phyloP scores from a whole-genome alignment of 2,888 invertebrate species.

The Brachynemurus nebulosus region DNA sequence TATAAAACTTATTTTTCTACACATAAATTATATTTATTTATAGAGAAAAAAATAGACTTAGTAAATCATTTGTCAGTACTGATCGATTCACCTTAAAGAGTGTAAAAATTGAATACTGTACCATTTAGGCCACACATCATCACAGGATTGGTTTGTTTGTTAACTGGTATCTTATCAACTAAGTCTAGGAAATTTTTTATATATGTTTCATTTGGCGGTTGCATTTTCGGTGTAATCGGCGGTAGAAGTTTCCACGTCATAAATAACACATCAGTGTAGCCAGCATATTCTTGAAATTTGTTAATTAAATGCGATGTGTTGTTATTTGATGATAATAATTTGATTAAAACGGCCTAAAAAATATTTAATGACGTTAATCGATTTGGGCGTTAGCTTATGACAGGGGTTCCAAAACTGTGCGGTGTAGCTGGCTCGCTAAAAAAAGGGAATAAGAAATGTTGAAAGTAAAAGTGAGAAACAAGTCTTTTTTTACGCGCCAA shows the following conservation, averaged over 20 bases:
- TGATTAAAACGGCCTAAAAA: slow-evolving; percentile 42
- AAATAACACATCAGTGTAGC: slow-evolving; percentile 62
- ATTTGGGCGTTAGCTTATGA: too few species aligned
- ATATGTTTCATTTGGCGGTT: slow-evolving; percentile 36
- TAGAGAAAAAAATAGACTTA: too few species aligned
- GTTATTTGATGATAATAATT: slow-evolving; percentile 45
- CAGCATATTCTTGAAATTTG: slow-evolving; percentile 60
- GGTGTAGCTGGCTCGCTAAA: too few species aligned
- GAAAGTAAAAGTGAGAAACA: too few species aligned
- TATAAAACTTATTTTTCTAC: too few species aligned
- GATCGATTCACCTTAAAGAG: too few species aligned
- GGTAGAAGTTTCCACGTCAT: slow-evolving; percentile 51
- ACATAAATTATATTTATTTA: too few species aligned
- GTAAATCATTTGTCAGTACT: too few species aligned
- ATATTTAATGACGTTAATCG: not conserved
- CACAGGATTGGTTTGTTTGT: slow-evolving; percentile 26
- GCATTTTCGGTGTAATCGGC: slow-evolving; percentile 40
- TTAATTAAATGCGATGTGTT: slow-evolving; percentile 46
- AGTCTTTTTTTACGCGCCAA: too few species aligned
- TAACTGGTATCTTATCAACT: slow-evolving; percentile 40
- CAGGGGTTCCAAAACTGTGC: too few species aligned
- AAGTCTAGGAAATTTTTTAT: slow-evolving; percentile 50
- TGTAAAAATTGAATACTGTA: slow-evolving; percentile 23
- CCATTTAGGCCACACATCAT: slow-evolving; percentile 33
- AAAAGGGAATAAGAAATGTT: too few species aligned